Evolutionary conservation across 2,113 vertebrate genomes (phyloP).

Genomic region (Notarius quadriscutis): DNA sequence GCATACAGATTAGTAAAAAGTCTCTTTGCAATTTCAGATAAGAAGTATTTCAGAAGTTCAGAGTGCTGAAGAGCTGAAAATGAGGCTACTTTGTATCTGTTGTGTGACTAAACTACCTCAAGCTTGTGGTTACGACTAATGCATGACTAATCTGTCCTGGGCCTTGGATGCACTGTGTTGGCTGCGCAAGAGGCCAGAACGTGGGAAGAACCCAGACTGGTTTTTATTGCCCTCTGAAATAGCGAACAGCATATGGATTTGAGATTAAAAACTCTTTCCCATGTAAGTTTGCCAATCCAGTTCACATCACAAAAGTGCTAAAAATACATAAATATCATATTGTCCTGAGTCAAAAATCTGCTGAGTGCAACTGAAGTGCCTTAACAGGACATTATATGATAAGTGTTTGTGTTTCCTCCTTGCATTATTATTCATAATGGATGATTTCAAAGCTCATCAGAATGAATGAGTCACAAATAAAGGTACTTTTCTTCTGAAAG

Average conservation of each 20-base stretch:
- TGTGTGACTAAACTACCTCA: slow-evolving; percentile 10
- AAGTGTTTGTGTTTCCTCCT: slow-evolving; percentile 5
- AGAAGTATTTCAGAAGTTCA: neutral
- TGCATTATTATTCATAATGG: neutral
- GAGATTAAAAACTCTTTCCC: slow-evolving; percentile 47
- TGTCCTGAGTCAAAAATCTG: neutral
- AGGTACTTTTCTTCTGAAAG: slow-evolving; percentile 27
- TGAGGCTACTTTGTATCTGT: neutral
- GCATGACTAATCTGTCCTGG: slow-evolving; percentile 21
- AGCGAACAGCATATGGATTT: slow-evolving; percentile 50
- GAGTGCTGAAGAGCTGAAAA: neutral
- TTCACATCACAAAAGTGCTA: slow-evolving; percentile 17
- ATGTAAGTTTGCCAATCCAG: slow-evolving; percentile 35
- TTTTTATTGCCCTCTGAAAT: slow-evolving; percentile 50
- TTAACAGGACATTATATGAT: slow-evolving; percentile 10
- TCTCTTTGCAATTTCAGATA: neutral
- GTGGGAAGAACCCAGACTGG: slow-evolving; percentile 38
- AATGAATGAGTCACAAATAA: neutral
- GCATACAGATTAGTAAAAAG: neutral
- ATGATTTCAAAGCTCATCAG: slow-evolving; percentile 14
- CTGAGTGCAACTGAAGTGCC: neutral
- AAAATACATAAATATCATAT: slow-evolving; percentile 29
- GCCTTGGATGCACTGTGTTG: slow-evolving; percentile 3
- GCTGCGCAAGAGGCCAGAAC: slow-evolving; percentile 19
- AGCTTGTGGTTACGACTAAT: slow-evolving; percentile 13